Base-by-base conservation (phyloP, 2,113 vertebrate genomes). In the Rhinogobius similis region DNA sequence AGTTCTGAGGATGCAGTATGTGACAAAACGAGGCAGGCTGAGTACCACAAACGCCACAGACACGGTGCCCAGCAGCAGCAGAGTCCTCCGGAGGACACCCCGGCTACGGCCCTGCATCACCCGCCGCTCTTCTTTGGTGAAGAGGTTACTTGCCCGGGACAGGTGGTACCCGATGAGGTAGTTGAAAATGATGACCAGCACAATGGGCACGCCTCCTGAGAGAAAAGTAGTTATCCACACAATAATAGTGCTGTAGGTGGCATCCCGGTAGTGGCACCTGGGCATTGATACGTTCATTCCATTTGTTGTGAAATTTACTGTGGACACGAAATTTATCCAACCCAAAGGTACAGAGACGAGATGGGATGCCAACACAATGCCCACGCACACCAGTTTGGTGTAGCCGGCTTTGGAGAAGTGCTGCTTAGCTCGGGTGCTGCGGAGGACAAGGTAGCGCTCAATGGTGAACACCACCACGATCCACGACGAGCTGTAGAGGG, bases 1-100 rank as follows among this genome's bases (percentile, higher is more conserved):
- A 18, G 93, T 94, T 75, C 93, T 89, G 65, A 94, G 88, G 82
- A 94, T 91, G 81, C 90, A 92, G 86, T 94, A 94, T 0, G 93
- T 94, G 63, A 94, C 65, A 18, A 93, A 93, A 21, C 93, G 92
- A 1, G 93, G 93, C 58, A 93, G 84, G 64, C 90, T 89, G 16
- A 94, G 91, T 10, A 88, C 75, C 1, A 94, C 92, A 0, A 94
- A 94, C 1, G 89, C 29, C 32, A 82, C 70, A 0, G 93, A 94
- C 27, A 94, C 83, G 0, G 91, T 90, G 11, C 89, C 85, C 41
- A 93, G 83, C 52, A 94, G 71, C 16, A 93, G 67, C 61, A 93
- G 75, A 39, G 90, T 93, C 65, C 92, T 87, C 55, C 73, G 83
- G 29, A 92, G 71, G 65, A 87, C 77, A 1, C 86, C 78, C 32